Percentiles rank a stretch among this genome's conserved stretches.
Conservation (phyloP, 1,140 invertebrate species). For the Hylaeus volcanicus region DNA sequence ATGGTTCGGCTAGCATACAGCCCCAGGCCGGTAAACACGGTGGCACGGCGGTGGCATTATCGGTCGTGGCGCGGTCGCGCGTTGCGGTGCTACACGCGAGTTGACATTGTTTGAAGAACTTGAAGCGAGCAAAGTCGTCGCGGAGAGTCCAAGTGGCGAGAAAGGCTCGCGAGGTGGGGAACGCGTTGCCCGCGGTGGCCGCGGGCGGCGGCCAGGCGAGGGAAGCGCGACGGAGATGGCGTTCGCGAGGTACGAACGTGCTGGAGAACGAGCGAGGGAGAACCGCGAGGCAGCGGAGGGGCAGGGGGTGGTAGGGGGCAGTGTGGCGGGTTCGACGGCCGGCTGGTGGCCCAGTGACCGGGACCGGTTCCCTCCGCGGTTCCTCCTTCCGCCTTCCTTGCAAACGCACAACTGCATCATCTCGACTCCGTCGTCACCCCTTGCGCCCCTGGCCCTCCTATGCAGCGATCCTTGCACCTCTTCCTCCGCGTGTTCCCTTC, state of each 20-base stretch:
- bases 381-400: constrained; percentile 81
- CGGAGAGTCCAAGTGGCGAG: constrained; percentile 60
- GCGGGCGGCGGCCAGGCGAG: constrained; percentile 10
- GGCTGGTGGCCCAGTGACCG: constrained; percentile 81
- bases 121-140: constrained; percentile 54
- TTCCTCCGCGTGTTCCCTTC: constrained; percentile 39
- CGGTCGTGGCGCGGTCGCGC: constrained; percentile 26
- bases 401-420: constrained; percentile 81
- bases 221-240: constrained; percentile 46
- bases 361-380: constrained; percentile 80
- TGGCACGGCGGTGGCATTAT: constrained; percentile 63
- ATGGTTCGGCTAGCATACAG: constrained; percentile 33
- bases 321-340: constrained; percentile 79
- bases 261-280: not conserved
- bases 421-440: constrained; percentile 57
- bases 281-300: constrained; percentile 37
- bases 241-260: not conserved
- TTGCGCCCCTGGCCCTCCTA: constrained; percentile 26
- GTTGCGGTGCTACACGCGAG: constrained; percentile 38
- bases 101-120: constrained; percentile 74
- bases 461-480: constrained; percentile 39
- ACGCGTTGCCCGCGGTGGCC: not conserved
- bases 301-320: constrained; percentile 68
- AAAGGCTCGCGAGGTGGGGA: constrained; percentile 62
- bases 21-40: constrained; percentile 40